phyloP scores from a whole-genome alignment of 2,797 vertebrate species.

The Pseudochromis fuscus region DNA sequence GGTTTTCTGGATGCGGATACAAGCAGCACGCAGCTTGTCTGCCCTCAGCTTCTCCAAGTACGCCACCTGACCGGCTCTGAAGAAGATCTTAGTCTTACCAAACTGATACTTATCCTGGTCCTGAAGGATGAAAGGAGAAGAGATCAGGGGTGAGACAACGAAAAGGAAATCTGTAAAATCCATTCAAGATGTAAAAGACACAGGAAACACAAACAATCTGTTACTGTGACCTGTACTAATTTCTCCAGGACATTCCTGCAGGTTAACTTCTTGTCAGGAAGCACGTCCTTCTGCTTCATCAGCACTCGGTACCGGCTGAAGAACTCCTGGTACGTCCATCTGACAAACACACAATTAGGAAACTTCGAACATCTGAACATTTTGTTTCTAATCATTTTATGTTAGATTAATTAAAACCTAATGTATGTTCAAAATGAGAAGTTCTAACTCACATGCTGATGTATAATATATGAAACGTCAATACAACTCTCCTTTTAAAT shows the following conservation, averaged over 20 bases:
- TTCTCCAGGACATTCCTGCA: slow-evolving; percentile 97
- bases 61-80: slow-evolving; percentile 98
- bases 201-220: not conserved
- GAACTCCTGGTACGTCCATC: slow-evolving; percentile 99
- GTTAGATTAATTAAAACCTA: too few relatives aligned
- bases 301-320: slow-evolving; percentile 98
- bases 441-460: too few relatives aligned
- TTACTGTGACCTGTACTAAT: slow-evolving; percentile 93
- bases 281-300: slow-evolving; percentile 98
- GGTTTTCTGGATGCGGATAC: slow-evolving; percentile 98
- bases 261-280: slow-evolving; percentile 93
- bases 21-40: slow-evolving; percentile 95
- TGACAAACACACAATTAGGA: slow-evolving; percentile 61
- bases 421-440: too few relatives aligned
- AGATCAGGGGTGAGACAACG: not conserved
- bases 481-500: too few relatives aligned
- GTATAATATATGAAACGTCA: too few relatives aligned
- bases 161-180: too few relatives aligned
- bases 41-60: slow-evolving; percentile 97
- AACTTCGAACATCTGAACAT: not conserved
- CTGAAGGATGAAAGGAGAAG: slow-evolving; percentile 72
- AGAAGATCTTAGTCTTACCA: slow-evolving; percentile 99
- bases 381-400: not conserved
- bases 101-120: slow-evolving; percentile 99
- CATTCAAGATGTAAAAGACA: too few relatives aligned